A percentile compares a stretch with the other conserved stretches of the same genome.
Evolutionary conservation across 35 echinoderm and acorn worm genomes (phyloP).

Genomic region (Apostichopus californicus): DNA sequence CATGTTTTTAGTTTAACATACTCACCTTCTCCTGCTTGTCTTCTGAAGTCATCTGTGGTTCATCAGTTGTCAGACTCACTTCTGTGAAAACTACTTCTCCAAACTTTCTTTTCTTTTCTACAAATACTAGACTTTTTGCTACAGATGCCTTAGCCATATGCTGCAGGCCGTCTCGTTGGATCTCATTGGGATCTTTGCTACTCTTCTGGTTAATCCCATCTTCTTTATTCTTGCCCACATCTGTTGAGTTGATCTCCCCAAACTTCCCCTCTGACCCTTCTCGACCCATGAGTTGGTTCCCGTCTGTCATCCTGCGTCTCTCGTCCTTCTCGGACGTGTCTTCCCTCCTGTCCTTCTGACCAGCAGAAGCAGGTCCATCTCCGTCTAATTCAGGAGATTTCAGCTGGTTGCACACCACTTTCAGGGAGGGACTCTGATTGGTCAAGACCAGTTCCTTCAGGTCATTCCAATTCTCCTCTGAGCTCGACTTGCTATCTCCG

Average conservation of each 20-base stretch:
- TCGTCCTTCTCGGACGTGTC: not conserved
- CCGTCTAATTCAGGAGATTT: not conserved
- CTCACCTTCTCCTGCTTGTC: no score
- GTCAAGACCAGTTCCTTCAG: conserved; percentile 13
- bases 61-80: no score
- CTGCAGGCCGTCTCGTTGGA: no score
- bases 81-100: no score
- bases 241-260: not conserved
- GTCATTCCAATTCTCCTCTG: not conserved
- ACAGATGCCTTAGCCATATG: no score
- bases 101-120: no score
- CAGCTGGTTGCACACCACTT: conserved; percentile 25
- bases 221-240: not conserved
- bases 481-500: not conserved
- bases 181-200: no score
- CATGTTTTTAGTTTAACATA: no score
- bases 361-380: not conserved
- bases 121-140: no score
- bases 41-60: no score
- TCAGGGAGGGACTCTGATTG: conserved; percentile 6
- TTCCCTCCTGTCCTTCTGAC: not conserved
- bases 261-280: not conserved
- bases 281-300: no score
- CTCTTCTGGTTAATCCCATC: not conserved
- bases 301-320: no score